phyloP scores from a whole-genome alignment of 2,888 invertebrate genomes.

The Diabrotica balteata region DNA sequence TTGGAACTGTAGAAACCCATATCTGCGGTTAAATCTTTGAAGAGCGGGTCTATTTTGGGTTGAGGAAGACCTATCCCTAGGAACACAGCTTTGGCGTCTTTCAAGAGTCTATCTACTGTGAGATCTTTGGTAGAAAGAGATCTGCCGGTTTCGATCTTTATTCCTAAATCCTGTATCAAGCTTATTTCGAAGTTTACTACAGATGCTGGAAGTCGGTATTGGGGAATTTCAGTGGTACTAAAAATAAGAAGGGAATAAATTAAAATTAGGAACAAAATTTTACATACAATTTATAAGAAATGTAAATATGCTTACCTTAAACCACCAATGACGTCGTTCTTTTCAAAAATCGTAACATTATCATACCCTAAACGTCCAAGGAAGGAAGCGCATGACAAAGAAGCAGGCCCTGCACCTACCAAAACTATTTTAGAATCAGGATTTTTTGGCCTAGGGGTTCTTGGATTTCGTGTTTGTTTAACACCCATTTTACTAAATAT shows the following conservation, averaged over 20 bases:
- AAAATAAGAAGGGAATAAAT: slow-evolving; percentile 43
- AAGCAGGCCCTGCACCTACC: slow-evolving; percentile 95
- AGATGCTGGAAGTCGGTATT: slow-evolving; percentile 91
- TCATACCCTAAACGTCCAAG: slow-evolving; percentile 92
- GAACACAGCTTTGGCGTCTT: slow-evolving; percentile 81
- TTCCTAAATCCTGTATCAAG: slow-evolving; percentile 90
- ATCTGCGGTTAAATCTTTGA: slow-evolving; percentile 73
- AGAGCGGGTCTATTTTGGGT: slow-evolving; percentile 81
- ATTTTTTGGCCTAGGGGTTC: slow-evolving; percentile 65
- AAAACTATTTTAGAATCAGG: slow-evolving; percentile 79
- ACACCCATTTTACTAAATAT: slow-evolving; percentile 94
- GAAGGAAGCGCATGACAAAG: slow-evolving; percentile 95
- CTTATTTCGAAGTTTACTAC: slow-evolving; percentile 94
- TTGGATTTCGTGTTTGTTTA: slow-evolving; percentile 83
- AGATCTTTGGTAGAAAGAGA: slow-evolving; percentile 75
- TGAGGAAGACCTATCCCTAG: slow-evolving; percentile 90
- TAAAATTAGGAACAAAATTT: background rate
- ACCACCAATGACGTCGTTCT: slow-evolving; percentile 85
- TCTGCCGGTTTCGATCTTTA: slow-evolving; percentile 81
- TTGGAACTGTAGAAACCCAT: slow-evolving; percentile 97
- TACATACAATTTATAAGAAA: no score
- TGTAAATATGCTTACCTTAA: slow-evolving; percentile 68
- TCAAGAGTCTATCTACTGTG: slow-evolving; percentile 75
- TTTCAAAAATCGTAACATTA: slow-evolving; percentile 92
- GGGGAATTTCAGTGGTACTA: slow-evolving; percentile 95